Conservation (phyloP, 2,113 vertebrate species). For the Ageneiosus marmoratus region DNA sequence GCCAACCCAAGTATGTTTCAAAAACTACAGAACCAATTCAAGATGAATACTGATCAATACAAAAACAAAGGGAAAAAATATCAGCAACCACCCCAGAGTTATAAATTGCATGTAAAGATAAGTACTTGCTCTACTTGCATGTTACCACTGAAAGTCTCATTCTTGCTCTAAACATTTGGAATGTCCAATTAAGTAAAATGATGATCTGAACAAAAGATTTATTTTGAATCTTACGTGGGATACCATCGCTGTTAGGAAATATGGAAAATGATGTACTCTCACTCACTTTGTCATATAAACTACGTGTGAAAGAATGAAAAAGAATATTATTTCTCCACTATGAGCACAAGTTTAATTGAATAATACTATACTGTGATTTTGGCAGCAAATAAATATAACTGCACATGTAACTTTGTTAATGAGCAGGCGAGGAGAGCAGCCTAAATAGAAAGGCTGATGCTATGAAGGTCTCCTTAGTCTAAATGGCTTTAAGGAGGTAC, state of each 20-base stretch:
- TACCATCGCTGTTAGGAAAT: neutral
- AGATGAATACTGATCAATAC: no score
- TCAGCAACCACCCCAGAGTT: neutral
- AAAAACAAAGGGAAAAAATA: no score
- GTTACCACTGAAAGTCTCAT: neutral
- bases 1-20: neutral
- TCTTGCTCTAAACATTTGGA: neutral
- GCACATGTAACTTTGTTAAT: slow-evolving; percentile 12
- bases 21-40: neutral
- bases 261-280: neutral
- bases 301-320: neutral
- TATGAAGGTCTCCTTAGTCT: neutral
- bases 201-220: slow-evolving; percentile 10
- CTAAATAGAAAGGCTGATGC: neutral
- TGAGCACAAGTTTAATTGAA: neutral
- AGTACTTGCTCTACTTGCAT: neutral
- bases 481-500: slow-evolving; percentile 12
- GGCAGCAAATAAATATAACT: neutral
- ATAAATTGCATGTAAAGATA: neutral
- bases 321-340: neutral
- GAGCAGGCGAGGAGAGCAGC: neutral
- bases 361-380: neutral
- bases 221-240: neutral
- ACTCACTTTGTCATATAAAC: neutral
- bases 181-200: neutral